These are phyloP conservation scores for Acanthosepion pharaonis DNA, from an alignment of 2,888 invertebrate genomes.

Conservation along the genomic window DNA sequence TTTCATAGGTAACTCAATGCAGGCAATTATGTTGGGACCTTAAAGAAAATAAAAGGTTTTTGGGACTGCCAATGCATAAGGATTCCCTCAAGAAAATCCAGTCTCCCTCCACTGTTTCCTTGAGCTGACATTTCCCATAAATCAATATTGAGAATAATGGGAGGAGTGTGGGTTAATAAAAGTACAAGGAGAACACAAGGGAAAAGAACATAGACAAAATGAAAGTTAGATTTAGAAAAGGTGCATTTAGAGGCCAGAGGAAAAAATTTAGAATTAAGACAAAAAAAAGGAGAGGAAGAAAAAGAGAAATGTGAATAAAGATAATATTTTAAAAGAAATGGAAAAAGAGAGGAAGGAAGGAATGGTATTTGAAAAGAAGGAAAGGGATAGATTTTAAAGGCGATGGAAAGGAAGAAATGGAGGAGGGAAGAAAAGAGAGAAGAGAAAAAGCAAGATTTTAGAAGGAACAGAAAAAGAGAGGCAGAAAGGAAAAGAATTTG, in stretches of 20 bases:
- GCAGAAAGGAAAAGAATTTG: not conserved
- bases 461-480: not conserved
- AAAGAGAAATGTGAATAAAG: not conserved
- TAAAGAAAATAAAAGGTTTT: not conserved
- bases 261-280: not conserved
- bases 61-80: not conserved
- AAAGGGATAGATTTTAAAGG: not conserved
- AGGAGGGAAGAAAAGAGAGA: not conserved
- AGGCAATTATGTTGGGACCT: not conserved
- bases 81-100: not conserved
- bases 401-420: not conserved
- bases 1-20: not conserved
- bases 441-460: not conserved
- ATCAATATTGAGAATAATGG: not conserved
- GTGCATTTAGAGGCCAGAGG: not conserved
- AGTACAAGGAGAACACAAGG: not conserved
- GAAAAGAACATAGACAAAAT: not conserved
- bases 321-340: not conserved
- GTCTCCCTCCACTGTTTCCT: not conserved
- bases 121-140: not conserved
- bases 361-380: not conserved
- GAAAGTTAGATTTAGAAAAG: not conserved
- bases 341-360: not conserved
- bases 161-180: not conserved
- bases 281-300: not conserved